Base-by-base conservation (phyloP, 2,113 vertebrate genomes). In the Grammomys dolichurus region DNA sequence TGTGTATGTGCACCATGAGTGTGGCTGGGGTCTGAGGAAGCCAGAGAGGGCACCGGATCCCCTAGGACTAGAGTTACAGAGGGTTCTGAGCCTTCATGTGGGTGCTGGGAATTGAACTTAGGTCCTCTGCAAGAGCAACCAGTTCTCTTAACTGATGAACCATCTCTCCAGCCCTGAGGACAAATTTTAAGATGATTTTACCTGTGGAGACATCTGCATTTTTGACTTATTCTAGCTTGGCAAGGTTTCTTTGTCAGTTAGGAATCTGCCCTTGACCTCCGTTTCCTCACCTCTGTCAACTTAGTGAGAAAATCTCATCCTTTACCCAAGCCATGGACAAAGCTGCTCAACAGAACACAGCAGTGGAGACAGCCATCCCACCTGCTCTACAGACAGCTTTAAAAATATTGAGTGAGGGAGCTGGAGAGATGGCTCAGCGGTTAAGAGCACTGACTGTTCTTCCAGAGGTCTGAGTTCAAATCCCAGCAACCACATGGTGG, bases 141-240 rank as follows among this genome's bases (percentile, higher is more conserved):
- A 65, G 40, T 19, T 9, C 14, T 85, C 81, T 63, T 65, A 43
- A 65, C 58, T 5, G 4, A 16, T 28, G 58, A 31, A 60, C 81
- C 58, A 43, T 63, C 58, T 43, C 58, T 84, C 81, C 58, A 5
- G 24, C 24, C 13, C 58, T 16, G 40, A 31, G 16, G 56, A 60
- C 31, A 70, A 58, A 88, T 31, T 89, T 56, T 87, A 94, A 73
- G 69, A 70, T 87, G 43, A 46, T 78, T 87, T 65, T 70, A 92
- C 60, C 76, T 87, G 24, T 31, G 54, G 19, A 90, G 58, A 76
- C 76, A 40, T 26, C 54, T 69, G 31, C 46, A n/a, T 5, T 46
- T 54, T 54, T 75, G 67, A 85, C 26, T 5, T 19, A 22, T n/a
- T 76, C 43, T 4, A 76, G 28, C 63, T 40, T 69, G 90, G 77